These are phyloP conservation scores for Chrosomus eos DNA, from an alignment of 2,797 vertebrate genomes.

Conservation along the genomic window DNA sequence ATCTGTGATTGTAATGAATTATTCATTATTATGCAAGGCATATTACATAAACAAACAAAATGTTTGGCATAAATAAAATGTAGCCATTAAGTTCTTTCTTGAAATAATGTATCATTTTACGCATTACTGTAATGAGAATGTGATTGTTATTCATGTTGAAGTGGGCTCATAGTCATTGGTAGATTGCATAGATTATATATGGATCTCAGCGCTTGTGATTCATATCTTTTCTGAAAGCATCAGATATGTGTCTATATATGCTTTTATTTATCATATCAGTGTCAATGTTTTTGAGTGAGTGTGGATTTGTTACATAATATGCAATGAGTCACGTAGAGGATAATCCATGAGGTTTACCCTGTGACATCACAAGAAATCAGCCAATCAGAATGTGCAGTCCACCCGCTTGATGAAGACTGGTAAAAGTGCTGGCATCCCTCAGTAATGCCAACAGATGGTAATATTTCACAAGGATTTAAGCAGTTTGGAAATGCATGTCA, in stretches of 20 bases:
- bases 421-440: background rate
- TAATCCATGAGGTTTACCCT: conserved; percentile 37
- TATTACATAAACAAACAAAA: background rate
- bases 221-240: background rate
- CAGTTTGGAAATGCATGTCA: conserved; percentile 4
- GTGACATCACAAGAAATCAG: conserved; percentile 43
- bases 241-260: conserved; percentile 10
- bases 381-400: conserved; percentile 27
- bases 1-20: background rate
- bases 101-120: background rate
- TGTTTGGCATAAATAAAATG: background rate
- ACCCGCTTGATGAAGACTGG: conserved; percentile 7
- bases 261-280: conserved; percentile 54
- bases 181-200: conserved; percentile 68
- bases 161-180: conserved; percentile 45
- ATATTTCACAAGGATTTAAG: conserved; percentile 17
- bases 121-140: conserved; percentile 35
- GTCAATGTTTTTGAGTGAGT: conserved; percentile 56
- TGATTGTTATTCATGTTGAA: background rate
- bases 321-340: conserved; percentile 52
- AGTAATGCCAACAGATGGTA: conserved; percentile 32
- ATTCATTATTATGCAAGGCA: background rate
- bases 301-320: conserved; percentile 68
- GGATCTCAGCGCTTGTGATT: conserved; percentile 46
- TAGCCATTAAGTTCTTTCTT: background rate